These are phyloP conservation scores for Drosophila sproati DNA, from an alignment of 1,140 invertebrate genomes.

Conservation along the genomic window DNA sequence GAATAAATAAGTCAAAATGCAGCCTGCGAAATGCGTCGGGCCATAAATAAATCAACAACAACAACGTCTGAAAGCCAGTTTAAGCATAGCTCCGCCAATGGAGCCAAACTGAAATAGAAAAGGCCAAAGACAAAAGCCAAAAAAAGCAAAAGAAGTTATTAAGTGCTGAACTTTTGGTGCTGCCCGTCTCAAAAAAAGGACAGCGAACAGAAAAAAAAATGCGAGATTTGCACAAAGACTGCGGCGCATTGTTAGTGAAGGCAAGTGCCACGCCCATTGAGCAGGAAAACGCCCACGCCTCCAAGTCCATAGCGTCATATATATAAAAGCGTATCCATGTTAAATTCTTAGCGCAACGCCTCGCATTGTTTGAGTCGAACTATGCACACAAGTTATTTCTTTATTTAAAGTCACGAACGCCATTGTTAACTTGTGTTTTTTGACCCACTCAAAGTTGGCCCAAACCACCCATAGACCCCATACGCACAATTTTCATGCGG, in stretches of 20 bases:
- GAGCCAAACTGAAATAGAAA: constrained; percentile 16
- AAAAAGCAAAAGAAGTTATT: constrained; percentile 38
- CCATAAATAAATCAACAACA: constrained; percentile 65
- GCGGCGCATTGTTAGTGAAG: constrained; percentile 44
- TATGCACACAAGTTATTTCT: constrained; percentile 78
- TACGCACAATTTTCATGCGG: constrained; percentile 66
- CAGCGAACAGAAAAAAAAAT: constrained; percentile 43
- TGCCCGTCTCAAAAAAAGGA: constrained; percentile 46
- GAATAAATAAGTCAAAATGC: constrained; percentile 67
- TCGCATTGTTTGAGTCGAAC: constrained; percentile 76
- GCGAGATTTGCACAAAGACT: constrained; percentile 55
- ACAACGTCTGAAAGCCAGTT: constrained; percentile 41
- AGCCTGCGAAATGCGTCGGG: constrained; percentile 47
- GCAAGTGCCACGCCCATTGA: constrained; percentile 37
- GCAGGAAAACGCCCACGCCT: neutral
- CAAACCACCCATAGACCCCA: constrained; percentile 5
- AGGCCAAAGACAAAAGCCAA: constrained; percentile 6
- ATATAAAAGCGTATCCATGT: constrained; percentile 57
- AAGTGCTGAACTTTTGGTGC: constrained; percentile 71
- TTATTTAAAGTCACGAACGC: constrained; percentile 74
- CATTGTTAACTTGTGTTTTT: constrained; percentile 58
- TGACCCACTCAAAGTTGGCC: constrained; percentile 40
- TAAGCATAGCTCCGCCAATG: constrained; percentile 36
- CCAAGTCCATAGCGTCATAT: constrained; percentile 18
- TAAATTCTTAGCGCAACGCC: constrained; percentile 70